Evolutionary conservation across 2,888 invertebrate genomes (phyloP), one percentile per base, ranked within the genome.

Genomic region (Drosophila fungiperda): DNA sequence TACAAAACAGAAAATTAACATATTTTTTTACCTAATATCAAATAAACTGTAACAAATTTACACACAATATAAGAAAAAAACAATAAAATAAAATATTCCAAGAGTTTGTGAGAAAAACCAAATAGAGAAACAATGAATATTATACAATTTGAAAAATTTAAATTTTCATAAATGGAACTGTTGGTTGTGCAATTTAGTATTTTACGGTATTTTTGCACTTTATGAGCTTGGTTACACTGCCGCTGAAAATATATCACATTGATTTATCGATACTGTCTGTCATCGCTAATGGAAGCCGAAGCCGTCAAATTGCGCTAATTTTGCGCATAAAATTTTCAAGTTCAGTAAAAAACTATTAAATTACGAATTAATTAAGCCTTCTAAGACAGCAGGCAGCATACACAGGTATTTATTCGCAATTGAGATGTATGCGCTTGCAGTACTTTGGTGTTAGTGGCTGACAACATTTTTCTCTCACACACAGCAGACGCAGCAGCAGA

Each of bases 221-320:
- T 0, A 0, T 1, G 2, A 12, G 5, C 3, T 2, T 36, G 78
- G 78, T 35, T 50, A 64, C 73, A 64, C 35, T 45, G 1, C 17
- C 33, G 29, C 23, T 29, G 8, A 11, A 20, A 12, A 9, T 33
- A 12, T 9, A 20, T 26, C 33, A 15, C 45, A 53, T 38, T 33
- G 33, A 69, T 20, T 15, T 45, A 69, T 69, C 52, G 52, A 38
- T 40, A 71, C 33, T 7, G 48, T 48, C 17, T 62, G 20, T 26
- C 73, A 53, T 73, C 68, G 45, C 68, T 62, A 73, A 73, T 53
- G 33, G 20, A 62, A 69, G 82, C 79, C 66, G 65, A 83, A 81
- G 89, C 68, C 83, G 80, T 75, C 68, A 80, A 86, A 89, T 83
- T 83, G 82, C 82, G 82, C 89, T 83, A 80, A 73, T 83, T 81